Evolutionary conservation across 53 echinoderm and acorn worm species (phyloP).

Genomic region (Astropecten irregularis): DNA sequence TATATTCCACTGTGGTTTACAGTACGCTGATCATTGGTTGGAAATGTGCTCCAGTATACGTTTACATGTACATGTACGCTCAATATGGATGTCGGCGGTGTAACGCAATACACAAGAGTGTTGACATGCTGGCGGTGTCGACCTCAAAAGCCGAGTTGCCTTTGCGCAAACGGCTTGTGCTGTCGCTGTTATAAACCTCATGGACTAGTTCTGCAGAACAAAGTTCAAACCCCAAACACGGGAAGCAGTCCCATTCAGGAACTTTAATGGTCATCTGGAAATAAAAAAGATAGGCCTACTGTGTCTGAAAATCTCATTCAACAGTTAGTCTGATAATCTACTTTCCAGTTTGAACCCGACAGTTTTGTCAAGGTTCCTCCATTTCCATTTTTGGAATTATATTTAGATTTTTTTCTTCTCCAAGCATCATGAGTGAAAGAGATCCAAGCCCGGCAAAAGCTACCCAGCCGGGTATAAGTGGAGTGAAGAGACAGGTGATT

Average conservation of each 20-base stretch:
- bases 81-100: constrained; percentile 34
- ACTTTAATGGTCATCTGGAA: constrained; percentile 26
- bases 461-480: neutral
- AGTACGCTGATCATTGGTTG: constrained; percentile 26
- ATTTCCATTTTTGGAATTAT: neutral
- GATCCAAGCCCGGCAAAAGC: constrained; percentile 23
- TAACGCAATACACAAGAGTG: constrained; percentile 26
- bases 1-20: constrained; percentile 1
- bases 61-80: too few relatives aligned
- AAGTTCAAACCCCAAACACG: constrained; percentile 6
- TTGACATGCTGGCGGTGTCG: constrained; percentile 54
- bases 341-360: neutral
- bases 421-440: constrained; percentile 35
- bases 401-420: neutral
- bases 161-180: constrained; percentile 53
- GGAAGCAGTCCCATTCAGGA: constrained; percentile 1
- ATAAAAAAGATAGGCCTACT: constrained; percentile 8
- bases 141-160: constrained; percentile 60
- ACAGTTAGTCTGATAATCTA: neutral
- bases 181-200: constrained; percentile 45
- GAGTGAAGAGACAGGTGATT: constrained; percentile 33
- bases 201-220: constrained; percentile 40
- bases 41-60: constrained; percentile 13
- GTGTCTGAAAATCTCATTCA: neutral
- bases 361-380: neutral